Conservation (phyloP, 2,797 vertebrate species). For the Coccyzus lansbergi region DNA sequence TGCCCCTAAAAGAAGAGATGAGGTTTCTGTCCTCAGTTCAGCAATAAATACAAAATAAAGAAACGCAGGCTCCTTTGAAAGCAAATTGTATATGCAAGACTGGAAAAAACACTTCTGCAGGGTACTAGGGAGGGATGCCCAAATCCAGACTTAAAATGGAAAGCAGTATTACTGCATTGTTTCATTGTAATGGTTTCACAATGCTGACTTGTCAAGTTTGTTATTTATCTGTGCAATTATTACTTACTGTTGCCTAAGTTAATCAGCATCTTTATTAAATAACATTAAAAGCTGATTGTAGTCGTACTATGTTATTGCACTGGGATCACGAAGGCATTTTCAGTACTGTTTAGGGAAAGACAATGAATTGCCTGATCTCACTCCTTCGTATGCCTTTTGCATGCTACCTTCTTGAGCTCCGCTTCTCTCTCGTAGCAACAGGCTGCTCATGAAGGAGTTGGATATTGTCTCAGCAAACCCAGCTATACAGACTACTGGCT, state of each 20-base stretch:
- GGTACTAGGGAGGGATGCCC: neutral
- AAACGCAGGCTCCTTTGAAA: neutral
- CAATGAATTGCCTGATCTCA: neutral
- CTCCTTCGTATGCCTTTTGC: rapidly evolving
- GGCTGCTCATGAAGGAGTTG: neutral
- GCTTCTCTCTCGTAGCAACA: neutral
- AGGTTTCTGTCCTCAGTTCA: neutral
- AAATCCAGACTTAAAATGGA: neutral
- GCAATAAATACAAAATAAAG: neutral
- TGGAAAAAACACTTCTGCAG: neutral
- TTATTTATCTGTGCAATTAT: neutral
- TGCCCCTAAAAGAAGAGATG: neutral
- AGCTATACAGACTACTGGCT: neutral
- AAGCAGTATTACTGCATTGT: neutral
- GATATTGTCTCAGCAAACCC: neutral
- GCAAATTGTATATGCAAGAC: neutral
- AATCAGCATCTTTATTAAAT: neutral
- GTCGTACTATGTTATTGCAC: neutral
- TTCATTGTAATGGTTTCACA: neutral
- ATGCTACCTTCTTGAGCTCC: neutral
- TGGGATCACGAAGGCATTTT: neutral
- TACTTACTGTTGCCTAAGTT: neutral
- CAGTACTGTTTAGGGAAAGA: neutral
- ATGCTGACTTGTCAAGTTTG: neutral
- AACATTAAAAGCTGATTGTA: neutral